phyloP scores from a whole-genome alignment of 2,113 vertebrate genomes.

The Tragulus kanchil region DNA sequence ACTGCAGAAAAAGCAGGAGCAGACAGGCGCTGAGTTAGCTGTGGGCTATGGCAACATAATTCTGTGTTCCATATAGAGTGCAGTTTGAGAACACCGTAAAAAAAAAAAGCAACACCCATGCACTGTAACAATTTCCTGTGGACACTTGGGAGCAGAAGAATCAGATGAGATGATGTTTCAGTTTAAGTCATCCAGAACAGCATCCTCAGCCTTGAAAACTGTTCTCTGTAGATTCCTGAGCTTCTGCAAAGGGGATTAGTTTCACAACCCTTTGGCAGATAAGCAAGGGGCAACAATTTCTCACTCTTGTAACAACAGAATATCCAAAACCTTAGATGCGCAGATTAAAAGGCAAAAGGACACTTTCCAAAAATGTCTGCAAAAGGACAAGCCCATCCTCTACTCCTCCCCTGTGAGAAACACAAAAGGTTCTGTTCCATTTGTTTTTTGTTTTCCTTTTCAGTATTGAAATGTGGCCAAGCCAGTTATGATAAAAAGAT shows the following conservation, averaged over 20 bases:
- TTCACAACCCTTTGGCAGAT: neutral
- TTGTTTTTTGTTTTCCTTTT: neutral
- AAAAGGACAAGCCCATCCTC: constrained; percentile 19
- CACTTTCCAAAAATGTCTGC: neutral
- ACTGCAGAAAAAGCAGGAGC: neutral
- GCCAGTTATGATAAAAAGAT: constrained; percentile 71
- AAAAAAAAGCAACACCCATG: neutral
- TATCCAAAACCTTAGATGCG: neutral
- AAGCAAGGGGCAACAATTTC: neutral
- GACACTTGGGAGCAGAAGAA: neutral
- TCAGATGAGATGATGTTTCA: neutral
- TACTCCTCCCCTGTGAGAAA: constrained; percentile 51
- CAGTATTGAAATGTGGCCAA: constrained; percentile 56
- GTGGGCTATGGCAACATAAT: fast-evolving
- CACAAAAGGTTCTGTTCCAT: constrained; percentile 12
- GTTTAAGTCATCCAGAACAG: fast-evolving
- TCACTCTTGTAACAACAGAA: neutral
- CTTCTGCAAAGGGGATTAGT: neutral
- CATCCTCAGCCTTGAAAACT: fast-evolving
- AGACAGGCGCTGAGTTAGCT: neutral
- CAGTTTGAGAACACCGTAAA: neutral
- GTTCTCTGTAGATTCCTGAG: neutral
- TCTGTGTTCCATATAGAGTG: neutral
- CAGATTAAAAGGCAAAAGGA: constrained; percentile 75
- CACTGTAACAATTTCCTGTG: fast-evolving